phyloP scores from a whole-genome alignment of 1,140 invertebrate species.

The Luehdorfia chinensis region DNA sequence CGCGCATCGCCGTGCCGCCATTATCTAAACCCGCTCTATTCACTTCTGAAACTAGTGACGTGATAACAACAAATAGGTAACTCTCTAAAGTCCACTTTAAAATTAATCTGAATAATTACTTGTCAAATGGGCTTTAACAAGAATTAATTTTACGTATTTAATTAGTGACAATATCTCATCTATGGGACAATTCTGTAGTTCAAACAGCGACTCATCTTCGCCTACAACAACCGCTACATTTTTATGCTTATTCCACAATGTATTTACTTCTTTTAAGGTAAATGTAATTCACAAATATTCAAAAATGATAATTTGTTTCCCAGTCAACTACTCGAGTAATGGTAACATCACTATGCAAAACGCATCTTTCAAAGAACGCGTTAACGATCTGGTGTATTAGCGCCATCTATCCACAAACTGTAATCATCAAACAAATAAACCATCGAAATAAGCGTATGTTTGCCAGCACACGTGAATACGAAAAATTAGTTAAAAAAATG shows the following conservation, averaged over 20 bases:
- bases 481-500: conserved; percentile 37
- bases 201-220: too few relatives aligned
- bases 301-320: too few relatives aligned
- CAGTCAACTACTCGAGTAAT: neutral
- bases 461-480: conserved; percentile 11
- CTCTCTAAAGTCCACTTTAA: too few relatives aligned
- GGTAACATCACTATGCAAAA: conserved; percentile 13
- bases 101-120: neutral
- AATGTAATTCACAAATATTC: too few relatives aligned
- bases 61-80: conserved; percentile 3
- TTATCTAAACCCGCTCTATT: conserved; percentile 58
- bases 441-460: conserved; percentile 3
- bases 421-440: too few relatives aligned
- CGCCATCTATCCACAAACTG: conserved; percentile 36
- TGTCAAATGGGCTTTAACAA: too few relatives aligned
- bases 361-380: conserved; percentile 32
- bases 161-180: too few relatives aligned
- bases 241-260: too few relatives aligned
- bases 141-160: too few relatives aligned
- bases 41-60: conserved; percentile 42
- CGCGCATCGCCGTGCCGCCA: conserved; percentile 49
- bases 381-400: conserved; percentile 18
- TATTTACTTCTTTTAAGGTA: too few relatives aligned
- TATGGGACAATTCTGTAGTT: too few relatives aligned
- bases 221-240: too few relatives aligned